These are phyloP conservation scores for Epinephelus awoara DNA, from an alignment of 2,797 vertebrate genomes.

Conservation along the genomic window DNA sequence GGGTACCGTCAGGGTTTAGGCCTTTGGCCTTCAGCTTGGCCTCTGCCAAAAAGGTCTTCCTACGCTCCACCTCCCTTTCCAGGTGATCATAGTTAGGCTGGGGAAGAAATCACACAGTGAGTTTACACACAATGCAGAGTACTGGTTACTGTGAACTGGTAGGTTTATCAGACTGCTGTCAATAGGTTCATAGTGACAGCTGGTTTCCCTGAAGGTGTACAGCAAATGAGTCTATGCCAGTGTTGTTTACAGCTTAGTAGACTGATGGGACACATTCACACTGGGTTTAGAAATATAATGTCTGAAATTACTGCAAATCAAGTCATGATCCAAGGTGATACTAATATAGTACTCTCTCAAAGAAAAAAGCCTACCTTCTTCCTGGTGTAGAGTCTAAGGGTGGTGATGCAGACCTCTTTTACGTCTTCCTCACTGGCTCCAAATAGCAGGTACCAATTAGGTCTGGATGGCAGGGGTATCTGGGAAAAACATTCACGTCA, in stretches of 20 bases:
- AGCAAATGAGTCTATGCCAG: background rate
- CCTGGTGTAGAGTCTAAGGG: conserved; percentile 94
- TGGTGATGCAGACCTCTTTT: conserved; percentile 98
- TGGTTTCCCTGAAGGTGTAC: background rate
- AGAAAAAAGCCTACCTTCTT: conserved; percentile 89
- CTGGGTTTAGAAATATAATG: too few species aligned
- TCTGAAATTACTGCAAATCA: background rate
- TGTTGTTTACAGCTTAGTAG: background rate
- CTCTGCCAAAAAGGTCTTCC: conserved; percentile 95
- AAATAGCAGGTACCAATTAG: conserved; percentile 97
- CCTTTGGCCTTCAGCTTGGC: conserved; percentile 98
- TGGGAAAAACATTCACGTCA: conserved; percentile 58
- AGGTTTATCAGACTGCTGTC: too few species aligned
- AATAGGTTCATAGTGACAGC: background rate
- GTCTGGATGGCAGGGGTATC: conserved; percentile 94
- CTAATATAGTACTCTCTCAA: background rate
- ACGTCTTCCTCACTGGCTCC: conserved; percentile 96
- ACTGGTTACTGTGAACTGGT: background rate
- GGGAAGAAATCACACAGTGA: background rate
- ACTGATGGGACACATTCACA: background rate
- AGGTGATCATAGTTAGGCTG: conserved; percentile 97
- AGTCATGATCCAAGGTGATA: background rate
- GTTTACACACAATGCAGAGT: background rate
- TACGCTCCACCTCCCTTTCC: conserved; percentile 97
- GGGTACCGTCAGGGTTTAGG: conserved; percentile 97